phyloP scores from a whole-genome alignment of 1,140 invertebrate genomes.

The Rhopalosiphum padi region DNA sequence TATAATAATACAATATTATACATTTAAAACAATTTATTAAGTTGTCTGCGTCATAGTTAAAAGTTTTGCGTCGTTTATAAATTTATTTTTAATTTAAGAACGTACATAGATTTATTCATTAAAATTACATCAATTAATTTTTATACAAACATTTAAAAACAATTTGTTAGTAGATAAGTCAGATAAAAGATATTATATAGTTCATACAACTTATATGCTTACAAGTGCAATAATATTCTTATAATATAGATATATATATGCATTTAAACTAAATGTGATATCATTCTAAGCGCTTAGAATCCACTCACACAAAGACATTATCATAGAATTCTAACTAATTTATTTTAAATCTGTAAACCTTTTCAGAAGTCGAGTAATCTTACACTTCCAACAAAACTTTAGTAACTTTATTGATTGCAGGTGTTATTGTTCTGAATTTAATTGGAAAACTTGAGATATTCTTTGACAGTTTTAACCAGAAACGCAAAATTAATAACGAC shows the following conservation, averaged over 20 bases:
- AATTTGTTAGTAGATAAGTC: background rate
- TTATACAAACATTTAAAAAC: background rate
- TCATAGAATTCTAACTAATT: background rate
- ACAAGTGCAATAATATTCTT: background rate
- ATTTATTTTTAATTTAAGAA: background rate
- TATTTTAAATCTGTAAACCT: background rate
- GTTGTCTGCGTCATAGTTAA: background rate
- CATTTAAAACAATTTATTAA: background rate
- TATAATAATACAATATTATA: background rate
- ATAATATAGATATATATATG: background rate
- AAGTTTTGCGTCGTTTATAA: background rate
- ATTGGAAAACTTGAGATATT: slow-evolving; percentile 50
- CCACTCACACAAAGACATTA: background rate
- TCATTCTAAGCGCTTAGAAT: background rate
- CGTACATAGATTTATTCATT: background rate
- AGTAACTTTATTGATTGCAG: background rate
- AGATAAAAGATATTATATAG: background rate
- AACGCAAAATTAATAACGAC: slow-evolving; percentile 51
- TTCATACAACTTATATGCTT: background rate
- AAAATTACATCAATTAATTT: background rate
- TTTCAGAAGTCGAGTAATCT: slow-evolving; percentile 1
- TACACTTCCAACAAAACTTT: background rate
- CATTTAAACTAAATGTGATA: background rate
- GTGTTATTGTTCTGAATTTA: slow-evolving; percentile 26
- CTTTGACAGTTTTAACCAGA: slow-evolving; percentile 37